Conservation (phyloP, 2,888 invertebrate genomes). For the Drosophila pseudotalamancana region DNA sequence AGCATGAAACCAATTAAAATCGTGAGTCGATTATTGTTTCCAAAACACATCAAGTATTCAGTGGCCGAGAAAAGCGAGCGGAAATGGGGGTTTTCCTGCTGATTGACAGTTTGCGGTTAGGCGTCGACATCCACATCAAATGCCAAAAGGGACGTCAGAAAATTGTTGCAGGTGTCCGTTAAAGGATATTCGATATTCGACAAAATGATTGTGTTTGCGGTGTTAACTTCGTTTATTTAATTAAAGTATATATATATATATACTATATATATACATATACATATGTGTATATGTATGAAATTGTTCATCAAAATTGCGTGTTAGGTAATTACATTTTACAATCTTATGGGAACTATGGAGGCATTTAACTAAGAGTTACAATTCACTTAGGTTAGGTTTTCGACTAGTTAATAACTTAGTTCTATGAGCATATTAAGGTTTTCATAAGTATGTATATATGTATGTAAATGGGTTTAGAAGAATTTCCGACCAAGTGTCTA, state of each 20-base stretch:
- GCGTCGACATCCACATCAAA: constrained; percentile 37
- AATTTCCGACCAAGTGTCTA: constrained; percentile 9
- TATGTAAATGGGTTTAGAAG: constrained; percentile 35
- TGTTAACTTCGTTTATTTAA: constrained; percentile 76
- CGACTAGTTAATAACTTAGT: constrained; percentile 51
- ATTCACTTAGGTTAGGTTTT: constrained; percentile 55
- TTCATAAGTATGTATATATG: constrained; percentile 10
- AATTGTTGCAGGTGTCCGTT: constrained; percentile 64
- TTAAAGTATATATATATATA: too few relatives aligned
- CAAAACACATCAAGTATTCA: constrained; percentile 67
- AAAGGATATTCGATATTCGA: neutral
- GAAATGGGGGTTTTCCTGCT: constrained; percentile 25
- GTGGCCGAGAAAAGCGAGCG: constrained; percentile 20
- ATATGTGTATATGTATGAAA: constrained; percentile 69
- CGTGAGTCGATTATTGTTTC: constrained; percentile 29
- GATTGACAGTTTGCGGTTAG: constrained; percentile 82
- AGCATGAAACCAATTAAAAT: constrained; percentile 60
- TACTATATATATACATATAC: too few relatives aligned
- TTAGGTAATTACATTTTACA: constrained; percentile 73
- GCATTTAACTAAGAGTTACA: constrained; percentile 41
- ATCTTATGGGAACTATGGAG: constrained; percentile 42
- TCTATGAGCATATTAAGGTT: constrained; percentile 36
- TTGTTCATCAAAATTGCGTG: constrained; percentile 69
- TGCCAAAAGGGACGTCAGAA: constrained; percentile 16
- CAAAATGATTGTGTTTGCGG: constrained; percentile 48